phyloP scores from a whole-genome alignment of 2,888 invertebrate genomes.

The Xylocampa areola region DNA sequence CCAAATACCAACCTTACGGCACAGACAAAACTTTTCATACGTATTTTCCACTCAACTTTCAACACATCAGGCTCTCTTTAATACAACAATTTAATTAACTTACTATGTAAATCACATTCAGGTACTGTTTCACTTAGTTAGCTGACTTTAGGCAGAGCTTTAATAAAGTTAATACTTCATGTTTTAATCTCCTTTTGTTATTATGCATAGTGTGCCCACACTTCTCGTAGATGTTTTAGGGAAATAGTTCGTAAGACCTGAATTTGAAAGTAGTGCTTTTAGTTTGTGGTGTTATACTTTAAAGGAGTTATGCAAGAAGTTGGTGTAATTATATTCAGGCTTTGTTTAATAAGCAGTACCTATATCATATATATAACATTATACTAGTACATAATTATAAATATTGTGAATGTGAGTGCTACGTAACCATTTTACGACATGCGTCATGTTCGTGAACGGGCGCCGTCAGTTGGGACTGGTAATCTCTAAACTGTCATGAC shows the following conservation, averaged over 20 bases:
- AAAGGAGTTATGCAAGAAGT: conserved; percentile 19
- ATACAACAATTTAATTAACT: conserved; percentile 49
- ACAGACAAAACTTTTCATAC: conserved; percentile 22
- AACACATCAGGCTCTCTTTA: conserved; percentile 29
- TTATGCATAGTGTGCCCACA: conserved; percentile 43
- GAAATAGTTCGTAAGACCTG: conserved; percentile 22
- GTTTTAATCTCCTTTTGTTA: conserved; percentile 44
- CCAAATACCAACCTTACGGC: conserved; percentile 12
- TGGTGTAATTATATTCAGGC: conserved; percentile 18
- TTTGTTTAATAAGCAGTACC: conserved; percentile 16
- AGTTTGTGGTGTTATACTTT: conserved; percentile 34
- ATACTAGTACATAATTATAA: no score
- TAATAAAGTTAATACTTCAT: conserved; percentile 45
- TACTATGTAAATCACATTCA: conserved; percentile 49
- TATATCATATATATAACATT: no score
- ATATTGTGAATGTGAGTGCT: no score
- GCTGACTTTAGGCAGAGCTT: conserved; percentile 34
- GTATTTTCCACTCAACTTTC: conserved; percentile 27
- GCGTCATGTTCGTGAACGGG: no score
- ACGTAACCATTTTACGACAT: no score
- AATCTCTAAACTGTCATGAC: no score
- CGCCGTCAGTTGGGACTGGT: no score
- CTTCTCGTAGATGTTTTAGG: conserved; percentile 22
- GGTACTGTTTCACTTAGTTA: conserved; percentile 46
- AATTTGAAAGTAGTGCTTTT: conserved; percentile 35